A percentile compares a stretch with the other conserved stretches of the same genome.
phyloP scores from a whole-genome alignment of 2,797 vertebrate genomes.

The Coregonus suidteri region DNA sequence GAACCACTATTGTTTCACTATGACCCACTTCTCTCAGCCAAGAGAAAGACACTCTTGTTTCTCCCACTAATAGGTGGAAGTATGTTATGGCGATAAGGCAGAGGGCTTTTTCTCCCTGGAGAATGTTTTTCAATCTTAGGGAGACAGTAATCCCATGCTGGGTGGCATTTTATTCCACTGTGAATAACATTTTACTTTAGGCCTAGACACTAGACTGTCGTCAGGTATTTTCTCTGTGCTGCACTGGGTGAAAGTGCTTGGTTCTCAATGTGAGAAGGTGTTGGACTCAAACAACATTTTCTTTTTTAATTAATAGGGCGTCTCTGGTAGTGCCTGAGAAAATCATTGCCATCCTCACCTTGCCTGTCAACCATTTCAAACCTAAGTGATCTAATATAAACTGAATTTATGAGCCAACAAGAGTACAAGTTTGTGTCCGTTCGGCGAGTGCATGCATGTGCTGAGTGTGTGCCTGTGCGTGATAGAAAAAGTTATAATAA shows the following conservation, averaged over 20 bases:
- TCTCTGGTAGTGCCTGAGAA: slow-evolving; percentile 5
- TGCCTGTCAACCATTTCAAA: too few relatives aligned
- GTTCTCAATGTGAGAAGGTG: background rate
- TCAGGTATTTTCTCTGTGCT: background rate
- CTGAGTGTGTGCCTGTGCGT: too few relatives aligned
- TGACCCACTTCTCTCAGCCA: slow-evolving; percentile 57
- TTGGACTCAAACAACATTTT: background rate
- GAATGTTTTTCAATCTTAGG: background rate
- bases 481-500: too few relatives aligned
- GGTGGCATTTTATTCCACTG: background rate
- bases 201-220: background rate
- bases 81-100: slow-evolving; percentile 38
- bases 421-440: too few relatives aligned
- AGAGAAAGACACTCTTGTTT: slow-evolving; percentile 34
- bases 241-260: background rate
- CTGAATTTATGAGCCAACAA: too few relatives aligned
- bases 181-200: background rate
- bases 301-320: background rate
- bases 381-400: too few relatives aligned
- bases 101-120: background rate
- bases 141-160: background rate
- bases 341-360: slow-evolving; percentile 18
- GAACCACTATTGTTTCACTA: slow-evolving; percentile 54
- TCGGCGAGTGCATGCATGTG: too few relatives aligned
- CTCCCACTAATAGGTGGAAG: slow-evolving; percentile 43